Base-by-base conservation (phyloP, 2,797 vertebrate genomes). In the Onychomys arenicola region DNA sequence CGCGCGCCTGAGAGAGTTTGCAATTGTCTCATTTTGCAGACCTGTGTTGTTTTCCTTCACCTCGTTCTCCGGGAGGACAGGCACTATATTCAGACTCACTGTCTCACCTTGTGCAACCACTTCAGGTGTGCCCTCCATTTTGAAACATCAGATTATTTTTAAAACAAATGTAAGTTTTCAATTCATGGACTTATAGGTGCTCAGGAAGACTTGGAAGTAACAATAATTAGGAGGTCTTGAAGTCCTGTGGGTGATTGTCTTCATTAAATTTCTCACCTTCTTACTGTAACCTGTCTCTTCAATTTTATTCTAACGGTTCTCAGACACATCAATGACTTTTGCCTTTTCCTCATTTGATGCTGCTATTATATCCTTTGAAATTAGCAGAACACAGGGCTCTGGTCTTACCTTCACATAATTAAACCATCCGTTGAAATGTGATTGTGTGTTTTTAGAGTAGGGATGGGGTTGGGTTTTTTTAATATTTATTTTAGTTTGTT, bases 11-110 rank as follows among this genome's bases (percentile, higher is more conserved):
- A 63, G 90, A 97, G 83, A 95, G 90, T 87, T 91, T 96, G 10
- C 95, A 78, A 76, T 93, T 95, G 93, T 95, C 95, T 96, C 96
- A 95, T 78, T 80, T 81, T 87, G 73, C 78, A 96, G 80, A 80
- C 95, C 91, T 91, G 19, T 83, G 93, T 95, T 85, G 37, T 46
- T 61, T 85, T 37, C 81, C 83, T 73, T 85, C 91, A n/a, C 91
- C 84, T 89, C 25, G 17, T 93, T 94, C 73, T 86, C 94, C 86
- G 43, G 37, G 92, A 91, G 89, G 63, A 55, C 40, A 87, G 32
- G 82, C 32, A 59, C 75, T 63, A 27, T 95, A 80, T 90, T 77
- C 77, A 49, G 85, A 90, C 37, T 89, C 46, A 1, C 11, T 61
- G 83, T 71, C 92, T 89, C 81, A 81, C 29, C 34, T 93, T 89